Evolutionary conservation across 1,140 invertebrate genomes (phyloP).

Genomic region (Ceratina australensis): DNA sequence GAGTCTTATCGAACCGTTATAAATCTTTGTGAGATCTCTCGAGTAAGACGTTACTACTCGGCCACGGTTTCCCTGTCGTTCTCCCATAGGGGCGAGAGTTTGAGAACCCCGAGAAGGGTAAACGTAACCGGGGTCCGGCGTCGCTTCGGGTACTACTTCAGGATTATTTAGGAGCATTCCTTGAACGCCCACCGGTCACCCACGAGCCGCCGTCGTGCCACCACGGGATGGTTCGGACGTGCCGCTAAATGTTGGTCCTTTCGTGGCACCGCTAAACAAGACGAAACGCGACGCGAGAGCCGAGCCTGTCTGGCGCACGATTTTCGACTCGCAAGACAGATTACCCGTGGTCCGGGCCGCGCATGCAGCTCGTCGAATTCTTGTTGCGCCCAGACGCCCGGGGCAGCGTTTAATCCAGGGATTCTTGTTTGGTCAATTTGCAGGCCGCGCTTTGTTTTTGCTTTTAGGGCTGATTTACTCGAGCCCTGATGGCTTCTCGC

Average conservation of each 20-base stretch:
- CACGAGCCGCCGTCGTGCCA: slow-evolving; percentile 50
- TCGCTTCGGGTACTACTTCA: slow-evolving; percentile 38
- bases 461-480: neutral
- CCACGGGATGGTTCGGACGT: slow-evolving; percentile 9
- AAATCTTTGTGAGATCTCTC: slow-evolving; percentile 25
- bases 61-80: slow-evolving; percentile 32
- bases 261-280: slow-evolving; percentile 40
- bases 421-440: neutral
- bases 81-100: slow-evolving; percentile 54
- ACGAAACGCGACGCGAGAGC: slow-evolving; percentile 30
- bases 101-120: slow-evolving; percentile 49
- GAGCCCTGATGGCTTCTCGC: neutral
- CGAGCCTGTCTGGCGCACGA: slow-evolving; percentile 18
- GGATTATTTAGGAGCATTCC: slow-evolving; percentile 70
- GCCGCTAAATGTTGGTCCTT: slow-evolving; percentile 24
- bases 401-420: neutral
- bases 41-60: slow-evolving; percentile 26
- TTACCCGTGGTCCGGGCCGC: neutral
- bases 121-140: slow-evolving; percentile 39
- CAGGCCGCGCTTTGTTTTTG: slow-evolving; percentile 2
- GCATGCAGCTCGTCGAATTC: neutral
- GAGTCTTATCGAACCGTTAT: slow-evolving; percentile 10
- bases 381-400: neutral
- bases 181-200: slow-evolving; percentile 63
- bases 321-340: slow-evolving; percentile 16